Conservation (phyloP, 1,140 invertebrate genomes). For the Holotrichia oblita region DNA sequence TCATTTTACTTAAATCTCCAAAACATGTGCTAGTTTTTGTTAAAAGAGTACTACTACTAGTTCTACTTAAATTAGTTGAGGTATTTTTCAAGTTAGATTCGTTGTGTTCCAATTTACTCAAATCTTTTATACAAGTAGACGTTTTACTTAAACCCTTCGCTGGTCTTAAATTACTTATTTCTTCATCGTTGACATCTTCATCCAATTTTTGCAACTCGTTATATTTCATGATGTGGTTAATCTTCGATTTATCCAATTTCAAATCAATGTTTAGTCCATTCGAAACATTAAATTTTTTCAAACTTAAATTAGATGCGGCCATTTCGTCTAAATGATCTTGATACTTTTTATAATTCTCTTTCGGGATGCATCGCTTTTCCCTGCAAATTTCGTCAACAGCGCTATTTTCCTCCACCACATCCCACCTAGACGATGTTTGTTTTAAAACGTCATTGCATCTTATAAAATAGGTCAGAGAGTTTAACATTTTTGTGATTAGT, state of each 20-base stretch:
- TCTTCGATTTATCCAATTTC: conserved; percentile 19
- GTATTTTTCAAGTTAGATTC: not conserved
- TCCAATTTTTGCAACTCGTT: conserved; percentile 21
- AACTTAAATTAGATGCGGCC: conserved; percentile 39
- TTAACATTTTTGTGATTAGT: conserved; percentile 72
- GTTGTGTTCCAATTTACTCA: conserved; percentile 40
- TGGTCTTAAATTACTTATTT: not conserved
- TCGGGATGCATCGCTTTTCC: conserved; percentile 52
- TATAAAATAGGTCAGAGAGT: conserved; percentile 85
- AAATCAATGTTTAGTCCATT: not conserved
- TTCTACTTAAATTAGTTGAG: conserved; percentile 42
- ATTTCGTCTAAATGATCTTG: conserved; percentile 54
- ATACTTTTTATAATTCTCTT: conserved; percentile 56
- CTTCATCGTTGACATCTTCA: not conserved
- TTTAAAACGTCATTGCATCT: conserved; percentile 75
- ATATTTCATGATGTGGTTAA: conserved; percentile 22
- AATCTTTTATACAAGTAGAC: conserved; percentile 39
- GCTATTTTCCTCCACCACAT: conserved; percentile 53
- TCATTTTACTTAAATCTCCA: conserved; percentile 25
- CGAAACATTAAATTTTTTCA: conserved; percentile 44
- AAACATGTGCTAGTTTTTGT: conserved; percentile 19
- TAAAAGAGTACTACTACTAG: not conserved
- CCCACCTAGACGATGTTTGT: conserved; percentile 46
- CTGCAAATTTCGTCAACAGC: conserved; percentile 50
- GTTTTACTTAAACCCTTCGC: conserved; percentile 38